Percentiles rank a stretch among this genome's conserved stretches.
Conservation (phyloP, 2,797 vertebrate genomes). For the Limnodromus scolopaceus region DNA sequence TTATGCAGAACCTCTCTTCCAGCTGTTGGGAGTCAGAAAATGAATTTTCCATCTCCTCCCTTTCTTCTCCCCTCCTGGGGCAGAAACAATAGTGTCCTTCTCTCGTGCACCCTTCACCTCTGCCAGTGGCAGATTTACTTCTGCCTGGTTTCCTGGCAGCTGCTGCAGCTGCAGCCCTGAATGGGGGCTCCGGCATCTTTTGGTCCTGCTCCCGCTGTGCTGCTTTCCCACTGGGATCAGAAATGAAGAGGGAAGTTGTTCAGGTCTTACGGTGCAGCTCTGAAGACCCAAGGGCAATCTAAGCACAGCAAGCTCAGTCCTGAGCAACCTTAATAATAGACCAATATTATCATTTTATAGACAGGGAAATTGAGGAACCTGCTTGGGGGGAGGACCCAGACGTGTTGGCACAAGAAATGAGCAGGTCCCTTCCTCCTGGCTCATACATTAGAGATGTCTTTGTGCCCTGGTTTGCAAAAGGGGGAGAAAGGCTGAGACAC, state of each 20-base stretch:
- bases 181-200: not conserved
- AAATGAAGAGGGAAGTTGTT: not conserved
- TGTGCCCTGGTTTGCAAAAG: not conserved
- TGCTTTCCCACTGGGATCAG: not conserved
- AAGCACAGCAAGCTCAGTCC: not conserved
- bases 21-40: not conserved
- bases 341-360: not conserved
- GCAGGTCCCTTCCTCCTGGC: not conserved
- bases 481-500: not conserved
- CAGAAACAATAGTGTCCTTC: not conserved
- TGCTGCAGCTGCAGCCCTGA: constrained; percentile 41
- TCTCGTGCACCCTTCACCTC: not conserved
- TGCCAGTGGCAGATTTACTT: constrained; percentile 47
- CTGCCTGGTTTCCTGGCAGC: constrained; percentile 41
- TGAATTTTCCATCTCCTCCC: not conserved
- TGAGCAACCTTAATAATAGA: not conserved
- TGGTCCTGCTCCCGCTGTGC: accelerated
- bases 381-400: not conserved
- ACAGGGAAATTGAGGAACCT: not conserved
- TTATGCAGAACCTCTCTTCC: not conserved
- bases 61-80: not conserved
- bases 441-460: not conserved
- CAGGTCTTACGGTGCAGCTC: not conserved
- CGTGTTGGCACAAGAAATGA: not conserved
- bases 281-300: not conserved